Conservation (phyloP, 2,797 vertebrate genomes). For the Eospalax fontanierii region DNA sequence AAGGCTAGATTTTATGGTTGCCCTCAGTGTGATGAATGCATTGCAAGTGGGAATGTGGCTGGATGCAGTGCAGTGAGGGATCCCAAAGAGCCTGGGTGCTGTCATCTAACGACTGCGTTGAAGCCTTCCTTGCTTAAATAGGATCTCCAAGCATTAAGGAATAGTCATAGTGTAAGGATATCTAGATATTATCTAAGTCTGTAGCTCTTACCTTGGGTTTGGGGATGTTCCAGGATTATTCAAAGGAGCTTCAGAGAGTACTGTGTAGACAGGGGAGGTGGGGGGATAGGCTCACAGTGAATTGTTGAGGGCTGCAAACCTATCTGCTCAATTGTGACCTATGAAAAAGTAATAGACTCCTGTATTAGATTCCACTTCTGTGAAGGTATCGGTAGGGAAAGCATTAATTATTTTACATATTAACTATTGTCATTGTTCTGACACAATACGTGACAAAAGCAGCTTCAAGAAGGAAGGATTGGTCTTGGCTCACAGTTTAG, state of each 20-base stretch:
- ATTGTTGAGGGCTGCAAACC: not conserved
- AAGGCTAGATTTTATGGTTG: not conserved
- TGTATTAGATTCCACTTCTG: not conserved
- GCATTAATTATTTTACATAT: not conserved
- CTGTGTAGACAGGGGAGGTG: too few species aligned
- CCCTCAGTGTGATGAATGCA: too few species aligned
- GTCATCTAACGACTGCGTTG: not conserved
- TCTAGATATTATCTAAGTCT: not conserved
- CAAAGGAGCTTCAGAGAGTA: not conserved
- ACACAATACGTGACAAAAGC: not conserved
- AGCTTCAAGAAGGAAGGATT: not conserved
- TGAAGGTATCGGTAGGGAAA: not conserved
- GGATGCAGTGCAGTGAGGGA: not conserved
- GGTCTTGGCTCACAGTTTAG: too few species aligned
- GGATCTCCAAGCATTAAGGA: not conserved
- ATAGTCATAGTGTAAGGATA: not conserved
- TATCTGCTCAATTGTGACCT: not conserved
- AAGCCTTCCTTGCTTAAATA: not conserved
- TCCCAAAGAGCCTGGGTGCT: not conserved
- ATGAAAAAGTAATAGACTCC: not conserved
- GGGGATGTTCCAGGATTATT: not conserved
- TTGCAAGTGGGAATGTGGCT: too few species aligned
- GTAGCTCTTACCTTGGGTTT: not conserved
- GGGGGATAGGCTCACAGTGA: too few species aligned
- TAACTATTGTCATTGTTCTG: not conserved